These are phyloP conservation scores for Triplophysa yarkandensis DNA, from an alignment of 2,797 vertebrate species.

Conservation along the genomic window DNA sequence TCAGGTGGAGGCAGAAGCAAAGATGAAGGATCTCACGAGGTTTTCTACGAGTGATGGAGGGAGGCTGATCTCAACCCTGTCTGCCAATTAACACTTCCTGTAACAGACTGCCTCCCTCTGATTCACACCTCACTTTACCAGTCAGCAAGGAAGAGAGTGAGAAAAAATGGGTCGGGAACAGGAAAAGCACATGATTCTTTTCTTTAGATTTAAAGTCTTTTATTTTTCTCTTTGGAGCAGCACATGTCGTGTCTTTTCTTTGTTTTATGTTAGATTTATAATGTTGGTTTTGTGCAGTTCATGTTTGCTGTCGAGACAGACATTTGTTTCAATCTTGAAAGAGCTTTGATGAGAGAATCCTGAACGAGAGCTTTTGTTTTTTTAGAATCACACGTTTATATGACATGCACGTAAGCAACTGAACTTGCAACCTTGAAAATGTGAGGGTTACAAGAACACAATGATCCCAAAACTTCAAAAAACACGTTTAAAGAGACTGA, in stretches of 20 bases:
- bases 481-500: slow-evolving; percentile 5
- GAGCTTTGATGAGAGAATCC: slow-evolving; percentile 28
- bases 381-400: slow-evolving; percentile 35
- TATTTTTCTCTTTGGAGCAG: slow-evolving; percentile 4
- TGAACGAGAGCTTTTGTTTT: too few relatives aligned
- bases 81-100: slow-evolving; percentile 92
- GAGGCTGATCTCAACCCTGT: slow-evolving; percentile 82
- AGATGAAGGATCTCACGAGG: slow-evolving; percentile 8
- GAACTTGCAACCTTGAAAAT: neutral
- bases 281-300: slow-evolving; percentile 10
- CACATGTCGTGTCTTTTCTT: neutral
- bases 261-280: neutral
- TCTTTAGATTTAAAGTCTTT: neutral
- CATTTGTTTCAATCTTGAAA: slow-evolving; percentile 5
- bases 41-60: slow-evolving; percentile 70
- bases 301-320: neutral
- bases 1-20: slow-evolving; percentile 20
- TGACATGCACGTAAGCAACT: slow-evolving; percentile 12
- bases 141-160: slow-evolving; percentile 40
- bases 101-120: slow-evolving; percentile 85
- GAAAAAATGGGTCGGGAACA: neutral
- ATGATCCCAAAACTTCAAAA: neutral
- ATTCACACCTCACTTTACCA: slow-evolving; percentile 59
- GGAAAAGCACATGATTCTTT: slow-evolving; percentile 4
- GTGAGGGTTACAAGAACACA: too few relatives aligned